Percentiles rank a stretch among this genome's conserved stretches.
These are phyloP conservation scores for Noctua pronuba DNA, from an alignment of 2,888 invertebrate species.

Conservation along the genomic window DNA sequence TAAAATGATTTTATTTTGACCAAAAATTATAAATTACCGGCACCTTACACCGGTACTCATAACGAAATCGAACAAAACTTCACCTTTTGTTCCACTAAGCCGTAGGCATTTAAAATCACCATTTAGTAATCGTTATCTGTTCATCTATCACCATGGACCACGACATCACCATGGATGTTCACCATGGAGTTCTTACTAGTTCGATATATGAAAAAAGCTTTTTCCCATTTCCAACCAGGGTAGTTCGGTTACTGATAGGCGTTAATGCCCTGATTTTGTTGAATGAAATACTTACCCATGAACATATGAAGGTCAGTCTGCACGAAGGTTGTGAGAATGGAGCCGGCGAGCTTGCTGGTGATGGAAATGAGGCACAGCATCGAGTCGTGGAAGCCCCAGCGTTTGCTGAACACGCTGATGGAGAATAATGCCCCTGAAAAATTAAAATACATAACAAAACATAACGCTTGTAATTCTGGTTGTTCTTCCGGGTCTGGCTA, in stretches of 20 bases:
- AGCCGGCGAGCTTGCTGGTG: constrained; percentile 82
- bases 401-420: constrained; percentile 86
- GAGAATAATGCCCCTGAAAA: constrained; percentile 85
- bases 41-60: neutral
- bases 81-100: too few relatives aligned
- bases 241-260: neutral
- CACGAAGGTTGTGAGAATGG: constrained; percentile 79
- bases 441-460: neutral
- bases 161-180: too few relatives aligned
- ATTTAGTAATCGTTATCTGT: neutral
- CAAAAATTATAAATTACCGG: too few relatives aligned
- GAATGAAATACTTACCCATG: constrained; percentile 77
- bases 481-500: neutral
- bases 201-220: neutral
- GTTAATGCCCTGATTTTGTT: neutral
- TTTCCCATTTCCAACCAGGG: neutral
- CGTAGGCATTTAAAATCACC: neutral
- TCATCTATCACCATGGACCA: too few relatives aligned
- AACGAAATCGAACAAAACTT: too few relatives aligned
- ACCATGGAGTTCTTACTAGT: neutral
- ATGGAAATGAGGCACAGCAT: constrained; percentile 85
- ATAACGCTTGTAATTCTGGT: neutral
- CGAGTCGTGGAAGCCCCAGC: constrained; percentile 85
- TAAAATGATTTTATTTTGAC: too few relatives aligned
- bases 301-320: constrained; percentile 84